Evolutionary conservation across 2,888 invertebrate species (phyloP).

Genomic region (Hanleya hanleyi): DNA sequence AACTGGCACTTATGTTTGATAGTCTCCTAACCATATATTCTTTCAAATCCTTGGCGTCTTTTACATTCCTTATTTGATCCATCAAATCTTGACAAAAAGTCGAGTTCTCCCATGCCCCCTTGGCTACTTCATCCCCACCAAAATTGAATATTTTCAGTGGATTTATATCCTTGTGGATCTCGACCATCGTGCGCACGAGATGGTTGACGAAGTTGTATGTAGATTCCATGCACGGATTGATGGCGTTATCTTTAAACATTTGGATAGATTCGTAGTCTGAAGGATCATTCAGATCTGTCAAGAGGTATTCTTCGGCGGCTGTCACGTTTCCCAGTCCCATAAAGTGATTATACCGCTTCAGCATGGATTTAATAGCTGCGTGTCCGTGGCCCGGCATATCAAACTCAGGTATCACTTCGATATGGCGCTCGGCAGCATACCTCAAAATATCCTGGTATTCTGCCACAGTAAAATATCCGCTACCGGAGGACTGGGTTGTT

Average conservation of each 20-base stretch:
- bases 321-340: conserved; percentile 37
- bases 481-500: conserved; percentile 17
- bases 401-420: conserved; percentile 68
- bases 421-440: conserved; percentile 55
- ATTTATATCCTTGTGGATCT: conserved; percentile 49
- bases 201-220: conserved; percentile 59
- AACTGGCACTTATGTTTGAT: not conserved
- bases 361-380: conserved; percentile 64
- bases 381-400: conserved; percentile 69
- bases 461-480: conserved; percentile 41
- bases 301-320: conserved; percentile 42
- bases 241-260: conserved; percentile 59
- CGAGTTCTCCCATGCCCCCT: conserved; percentile 51
- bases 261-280: conserved; percentile 61
- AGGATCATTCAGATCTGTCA: conserved; percentile 52
- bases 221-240: conserved; percentile 65
- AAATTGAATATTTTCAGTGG: conserved; percentile 58
- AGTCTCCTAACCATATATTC: not conserved
- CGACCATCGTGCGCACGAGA: conserved; percentile 46
- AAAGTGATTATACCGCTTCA: conserved; percentile 46
- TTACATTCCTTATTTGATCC: not conserved
- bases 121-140: conserved; percentile 65
- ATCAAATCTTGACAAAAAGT: conserved; percentile 33
- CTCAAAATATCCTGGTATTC: conserved; percentile 60
- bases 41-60: not conserved